These are phyloP conservation scores for Spatulosminthurus flaviceps DNA, from an alignment of 2,888 invertebrate genomes.

Conservation along the genomic window DNA sequence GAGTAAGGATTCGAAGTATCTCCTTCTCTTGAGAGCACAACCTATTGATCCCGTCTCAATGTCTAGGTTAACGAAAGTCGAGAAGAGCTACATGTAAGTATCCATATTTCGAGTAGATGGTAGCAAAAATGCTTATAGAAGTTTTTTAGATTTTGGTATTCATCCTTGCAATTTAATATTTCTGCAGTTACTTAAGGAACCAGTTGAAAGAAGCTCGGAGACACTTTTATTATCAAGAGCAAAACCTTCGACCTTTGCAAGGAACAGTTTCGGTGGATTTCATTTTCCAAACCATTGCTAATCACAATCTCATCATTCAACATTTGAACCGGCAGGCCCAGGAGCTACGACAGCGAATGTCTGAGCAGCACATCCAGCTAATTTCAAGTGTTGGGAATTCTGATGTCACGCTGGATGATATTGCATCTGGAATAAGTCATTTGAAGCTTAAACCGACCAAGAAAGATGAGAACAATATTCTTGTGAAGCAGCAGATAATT, in stretches of 20 bases:
- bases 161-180: no score
- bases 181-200: constrained; percentile 36
- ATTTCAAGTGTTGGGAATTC: not conserved
- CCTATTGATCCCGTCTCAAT: constrained; percentile 37
- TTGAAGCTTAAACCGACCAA: constrained; percentile 31
- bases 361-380: not conserved
- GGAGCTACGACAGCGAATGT: constrained; percentile 16
- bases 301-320: constrained; percentile 31
- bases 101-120: no score
- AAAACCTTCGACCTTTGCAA: constrained; percentile 24
- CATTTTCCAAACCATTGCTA: constrained; percentile 14
- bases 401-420: constrained; percentile 37
- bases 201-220: constrained; percentile 31
- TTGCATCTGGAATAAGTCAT: constrained; percentile 35
- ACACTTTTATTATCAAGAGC: constrained; percentile 20
- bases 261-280: constrained; percentile 1
- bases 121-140: no score
- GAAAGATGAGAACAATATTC: not conserved
- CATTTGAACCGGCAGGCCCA: not conserved
- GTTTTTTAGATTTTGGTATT: no score
- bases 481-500: not conserved
- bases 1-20: constrained; percentile 33
- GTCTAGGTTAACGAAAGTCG: constrained; percentile 25
- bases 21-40: constrained; percentile 13
- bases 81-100: constrained; percentile 38